A percentile compares a stretch with the other conserved stretches of the same genome.
Evolutionary conservation across 2,888 invertebrate species (phyloP).

Genomic region (Mesoligia furuncula): DNA sequence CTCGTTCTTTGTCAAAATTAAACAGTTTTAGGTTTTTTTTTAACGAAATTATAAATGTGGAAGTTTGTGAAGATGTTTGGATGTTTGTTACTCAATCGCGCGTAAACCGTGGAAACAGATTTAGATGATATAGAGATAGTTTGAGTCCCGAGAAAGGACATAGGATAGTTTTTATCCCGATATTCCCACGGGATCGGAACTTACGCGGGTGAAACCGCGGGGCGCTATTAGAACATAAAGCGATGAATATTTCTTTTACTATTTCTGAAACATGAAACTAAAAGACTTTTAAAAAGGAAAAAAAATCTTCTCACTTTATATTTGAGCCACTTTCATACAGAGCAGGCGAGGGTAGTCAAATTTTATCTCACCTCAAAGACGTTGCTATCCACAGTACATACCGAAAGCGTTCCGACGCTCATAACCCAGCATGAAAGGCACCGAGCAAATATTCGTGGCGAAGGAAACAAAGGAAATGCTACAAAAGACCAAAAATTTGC

Average conservation of each 20-base stretch:
- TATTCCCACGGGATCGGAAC: no score
- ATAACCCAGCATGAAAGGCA: constrained; percentile 46
- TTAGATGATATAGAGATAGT: no score
- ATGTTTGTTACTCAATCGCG: no score
- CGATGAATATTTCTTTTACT: not conserved
- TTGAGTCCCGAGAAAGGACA: no score
- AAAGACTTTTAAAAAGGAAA: constrained; percentile 11
- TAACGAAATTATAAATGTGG: no score
- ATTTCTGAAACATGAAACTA: constrained; percentile 12
- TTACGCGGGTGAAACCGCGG: no score
- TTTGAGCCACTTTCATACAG: constrained; percentile 12
- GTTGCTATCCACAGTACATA: constrained; percentile 25
- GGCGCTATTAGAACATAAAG: not conserved
- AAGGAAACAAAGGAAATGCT: not conserved
- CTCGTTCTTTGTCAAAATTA: no score
- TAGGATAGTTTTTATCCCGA: no score
- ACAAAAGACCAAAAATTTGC: not conserved
- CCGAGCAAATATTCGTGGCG: constrained; percentile 23
- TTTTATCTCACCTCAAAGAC: constrained; percentile 42
- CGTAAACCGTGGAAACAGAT: no score
- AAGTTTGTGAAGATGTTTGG: no score
- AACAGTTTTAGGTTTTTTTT: no score
- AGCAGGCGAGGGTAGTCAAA: constrained; percentile 29
- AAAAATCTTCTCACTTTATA: constrained; percentile 13
- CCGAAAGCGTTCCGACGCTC: constrained; percentile 26